phyloP scores from a whole-genome alignment of 1,140 invertebrate genomes.

The Andricus grossulariae region DNA sequence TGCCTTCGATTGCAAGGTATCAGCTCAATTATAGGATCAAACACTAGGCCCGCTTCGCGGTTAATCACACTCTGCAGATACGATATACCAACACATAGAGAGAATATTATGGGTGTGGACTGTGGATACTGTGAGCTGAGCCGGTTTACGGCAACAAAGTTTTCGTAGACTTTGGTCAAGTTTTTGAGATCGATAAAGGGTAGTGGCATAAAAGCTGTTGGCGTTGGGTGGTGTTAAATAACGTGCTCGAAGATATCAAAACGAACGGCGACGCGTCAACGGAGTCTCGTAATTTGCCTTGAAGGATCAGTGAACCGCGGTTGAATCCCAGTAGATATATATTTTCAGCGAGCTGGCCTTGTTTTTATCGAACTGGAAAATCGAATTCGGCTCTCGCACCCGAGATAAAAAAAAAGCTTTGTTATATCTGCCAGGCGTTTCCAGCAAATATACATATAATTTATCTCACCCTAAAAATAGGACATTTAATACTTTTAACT shows the following conservation, averaged over 20 bases:
- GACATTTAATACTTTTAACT: not conserved
- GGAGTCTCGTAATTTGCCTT: slow-evolving; percentile 19
- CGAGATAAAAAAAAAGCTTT: not conserved
- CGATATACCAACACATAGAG: slow-evolving; percentile 37
- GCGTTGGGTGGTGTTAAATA: slow-evolving; percentile 31
- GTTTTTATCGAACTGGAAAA: slow-evolving; percentile 44
- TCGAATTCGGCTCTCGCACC: slow-evolving; percentile 25
- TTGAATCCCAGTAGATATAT: slow-evolving; percentile 17
- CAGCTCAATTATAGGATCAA: slow-evolving; percentile 66
- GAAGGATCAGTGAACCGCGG: slow-evolving; percentile 23
- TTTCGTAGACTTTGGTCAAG: slow-evolving; percentile 51
- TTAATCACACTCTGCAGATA: slow-evolving; percentile 67
- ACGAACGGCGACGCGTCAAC: slow-evolving; percentile 19
- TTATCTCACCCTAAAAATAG: slow-evolving; percentile 2
- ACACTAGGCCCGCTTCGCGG: slow-evolving; percentile 54
- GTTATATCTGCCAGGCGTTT: not conserved
- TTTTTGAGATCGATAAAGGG: slow-evolving; percentile 57
- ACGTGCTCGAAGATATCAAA: slow-evolving; percentile 27
- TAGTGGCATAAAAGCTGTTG: not conserved
- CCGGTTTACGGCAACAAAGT: slow-evolving; percentile 71
- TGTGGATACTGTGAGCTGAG: slow-evolving; percentile 62
- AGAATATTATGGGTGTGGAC: slow-evolving; percentile 55
- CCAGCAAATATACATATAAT: slow-evolving; percentile 4
- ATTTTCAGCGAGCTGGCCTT: slow-evolving; percentile 21
- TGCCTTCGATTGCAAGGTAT: slow-evolving; percentile 35